These are phyloP conservation scores for Falco biarmicus DNA, from an alignment of 2,797 vertebrate species.

Conservation along the genomic window DNA sequence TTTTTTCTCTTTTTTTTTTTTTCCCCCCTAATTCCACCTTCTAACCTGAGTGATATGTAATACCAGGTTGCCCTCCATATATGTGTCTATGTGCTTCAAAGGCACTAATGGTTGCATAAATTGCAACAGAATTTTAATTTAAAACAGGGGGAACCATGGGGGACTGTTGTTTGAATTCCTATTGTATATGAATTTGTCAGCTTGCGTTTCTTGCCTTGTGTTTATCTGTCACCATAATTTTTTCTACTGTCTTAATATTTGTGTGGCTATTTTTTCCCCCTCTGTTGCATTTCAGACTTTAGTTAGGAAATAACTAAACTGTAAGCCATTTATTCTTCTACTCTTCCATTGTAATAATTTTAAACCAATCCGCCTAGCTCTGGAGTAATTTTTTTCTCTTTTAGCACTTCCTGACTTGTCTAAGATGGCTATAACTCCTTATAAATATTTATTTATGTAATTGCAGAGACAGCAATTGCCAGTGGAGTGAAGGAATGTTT, in stretches of 20 bases:
- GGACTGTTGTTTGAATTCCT: background rate
- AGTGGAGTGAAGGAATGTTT: background rate
- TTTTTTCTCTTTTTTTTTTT: background rate
- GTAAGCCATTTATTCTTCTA: background rate
- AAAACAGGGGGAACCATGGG: background rate
- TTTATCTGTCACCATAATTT: background rate
- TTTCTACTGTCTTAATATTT: background rate
- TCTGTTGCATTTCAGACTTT: background rate
- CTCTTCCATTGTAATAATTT: background rate
- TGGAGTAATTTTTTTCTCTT: background rate
- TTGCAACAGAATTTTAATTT: background rate
- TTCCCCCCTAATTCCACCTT: background rate
- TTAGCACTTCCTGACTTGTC: background rate
- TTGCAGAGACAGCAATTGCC: background rate
- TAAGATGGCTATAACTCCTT: background rate
- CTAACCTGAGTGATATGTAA: background rate
- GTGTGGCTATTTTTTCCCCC: background rate
- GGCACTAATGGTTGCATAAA: background rate
- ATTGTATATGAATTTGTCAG: background rate
- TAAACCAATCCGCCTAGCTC: background rate
- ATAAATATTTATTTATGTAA: background rate
- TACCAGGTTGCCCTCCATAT: background rate
- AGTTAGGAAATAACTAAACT: background rate
- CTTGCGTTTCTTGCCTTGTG: background rate
- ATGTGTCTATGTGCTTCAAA: background rate